Percentiles rank a stretch among this genome's conserved stretches.
phyloP scores from a whole-genome alignment of 2,888 invertebrate species.

The Busseola fusca region DNA sequence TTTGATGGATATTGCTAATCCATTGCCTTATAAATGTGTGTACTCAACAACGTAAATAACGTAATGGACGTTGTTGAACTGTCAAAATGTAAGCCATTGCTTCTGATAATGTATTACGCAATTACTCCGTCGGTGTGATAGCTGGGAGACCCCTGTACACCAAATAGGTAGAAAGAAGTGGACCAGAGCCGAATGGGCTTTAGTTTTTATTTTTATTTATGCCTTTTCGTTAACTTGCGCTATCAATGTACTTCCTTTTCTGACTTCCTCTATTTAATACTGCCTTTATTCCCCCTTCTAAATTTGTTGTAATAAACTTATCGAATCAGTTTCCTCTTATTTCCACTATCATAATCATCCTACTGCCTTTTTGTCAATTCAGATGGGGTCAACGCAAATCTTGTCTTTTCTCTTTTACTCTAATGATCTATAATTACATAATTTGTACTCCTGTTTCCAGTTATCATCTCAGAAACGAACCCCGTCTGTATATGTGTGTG shows the following conservation, averaged over 20 bases:
- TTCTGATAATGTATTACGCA: neutral
- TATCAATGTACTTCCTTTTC: neutral
- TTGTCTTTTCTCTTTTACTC: neutral
- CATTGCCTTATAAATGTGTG: neutral
- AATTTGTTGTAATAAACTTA: neutral
- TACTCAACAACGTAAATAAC: neutral
- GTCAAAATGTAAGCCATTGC: neutral
- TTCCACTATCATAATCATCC: neutral
- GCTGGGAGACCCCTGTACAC: neutral
- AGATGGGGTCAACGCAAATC: neutral
- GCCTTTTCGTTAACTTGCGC: neutral
- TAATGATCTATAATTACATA: neutral
- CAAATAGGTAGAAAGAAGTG: neutral
- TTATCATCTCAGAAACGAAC: slow-evolving; percentile 42
- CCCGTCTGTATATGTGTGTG: slow-evolving; percentile 69
- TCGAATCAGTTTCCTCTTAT: neutral
- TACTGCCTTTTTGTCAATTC: neutral
- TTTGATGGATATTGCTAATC: neutral
- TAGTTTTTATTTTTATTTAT: too few species aligned
- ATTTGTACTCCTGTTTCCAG: slow-evolving; percentile 50
- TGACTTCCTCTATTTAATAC: neutral
- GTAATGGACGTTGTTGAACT: neutral
- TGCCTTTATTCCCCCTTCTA: neutral
- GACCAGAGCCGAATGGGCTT: neutral
- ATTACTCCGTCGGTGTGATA: neutral